Evolutionary conservation across 2,797 vertebrate genomes (phyloP).

Genomic region (Gobionotothen gibberifrons): DNA sequence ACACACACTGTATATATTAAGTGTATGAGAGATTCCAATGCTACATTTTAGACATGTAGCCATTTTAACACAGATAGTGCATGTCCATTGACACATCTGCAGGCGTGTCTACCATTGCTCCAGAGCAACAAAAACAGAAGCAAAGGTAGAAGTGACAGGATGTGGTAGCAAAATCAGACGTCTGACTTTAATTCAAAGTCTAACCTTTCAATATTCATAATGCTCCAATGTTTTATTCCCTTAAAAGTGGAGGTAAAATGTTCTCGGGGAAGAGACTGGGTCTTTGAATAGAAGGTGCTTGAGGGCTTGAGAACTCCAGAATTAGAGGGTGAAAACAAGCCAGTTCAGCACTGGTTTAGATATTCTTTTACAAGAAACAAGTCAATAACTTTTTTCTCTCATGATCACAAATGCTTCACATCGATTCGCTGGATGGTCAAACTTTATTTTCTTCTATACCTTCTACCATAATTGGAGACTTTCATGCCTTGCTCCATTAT

Average conservation of each 20-base stretch:
- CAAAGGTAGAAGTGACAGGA: conserved; percentile 29
- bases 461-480: neutral
- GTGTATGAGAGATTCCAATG: neutral
- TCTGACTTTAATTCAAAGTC: conserved; percentile 60
- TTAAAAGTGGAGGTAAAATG: conserved; percentile 67
- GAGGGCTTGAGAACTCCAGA: conserved; percentile 51
- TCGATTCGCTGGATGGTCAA: neutral
- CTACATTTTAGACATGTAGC: neutral
- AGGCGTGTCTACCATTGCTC: neutral
- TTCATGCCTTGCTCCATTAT: neutral
- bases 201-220: conserved; percentile 74
- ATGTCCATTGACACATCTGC: neutral
- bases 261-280: conserved; percentile 44
- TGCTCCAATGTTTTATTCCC: conserved; percentile 78
- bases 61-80: neutral
- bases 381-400: conserved; percentile 11
- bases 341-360: conserved; percentile 12
- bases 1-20: neutral
- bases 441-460: neutral
- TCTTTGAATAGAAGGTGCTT: conserved; percentile 69
- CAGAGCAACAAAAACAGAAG: conserved; percentile 3
- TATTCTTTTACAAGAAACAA: neutral
- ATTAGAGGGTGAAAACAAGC: conserved; percentile 38
- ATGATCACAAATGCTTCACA: neutral
- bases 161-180: conserved; percentile 22